Percentiles rank a stretch among this genome's conserved stretches.
These are phyloP conservation scores for Sipha flava DNA, from an alignment of 1,140 invertebrate species.

Conservation along the genomic window DNA sequence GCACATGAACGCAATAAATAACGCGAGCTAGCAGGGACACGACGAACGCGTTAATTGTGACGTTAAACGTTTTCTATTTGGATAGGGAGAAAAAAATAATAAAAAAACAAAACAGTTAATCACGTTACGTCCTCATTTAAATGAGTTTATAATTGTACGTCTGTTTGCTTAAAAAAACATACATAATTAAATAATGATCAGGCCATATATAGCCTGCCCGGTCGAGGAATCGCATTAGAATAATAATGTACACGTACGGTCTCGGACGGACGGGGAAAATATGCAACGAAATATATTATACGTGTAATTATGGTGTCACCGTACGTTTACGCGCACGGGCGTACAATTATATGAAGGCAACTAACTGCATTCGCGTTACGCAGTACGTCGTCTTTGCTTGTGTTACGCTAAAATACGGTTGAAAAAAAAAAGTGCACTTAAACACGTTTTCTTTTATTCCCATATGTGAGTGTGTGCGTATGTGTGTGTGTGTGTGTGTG, in stretches of 20 bases:
- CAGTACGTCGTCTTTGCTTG: background rate
- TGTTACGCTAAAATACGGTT: background rate
- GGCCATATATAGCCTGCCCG: background rate
- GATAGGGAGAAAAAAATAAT: background rate
- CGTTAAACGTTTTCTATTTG: background rate
- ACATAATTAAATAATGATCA: slow-evolving; percentile 8
- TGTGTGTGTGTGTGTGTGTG: too few species aligned
- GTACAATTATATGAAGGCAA: too few species aligned
- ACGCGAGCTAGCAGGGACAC: too few species aligned
- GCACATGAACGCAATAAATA: too few species aligned
- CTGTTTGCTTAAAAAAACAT: background rate
- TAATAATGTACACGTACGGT: background rate
- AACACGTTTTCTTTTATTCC: background rate
- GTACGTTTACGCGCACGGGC: too few species aligned
- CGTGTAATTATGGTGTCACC: background rate
- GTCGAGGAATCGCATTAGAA: background rate
- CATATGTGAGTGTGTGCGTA: too few species aligned
- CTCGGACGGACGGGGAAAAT: background rate
- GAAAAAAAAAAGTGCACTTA: background rate
- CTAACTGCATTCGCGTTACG: too few species aligned
- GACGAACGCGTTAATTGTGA: slow-evolving; percentile 16
- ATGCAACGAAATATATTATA: background rate
- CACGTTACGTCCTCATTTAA: background rate
- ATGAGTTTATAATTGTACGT: background rate
- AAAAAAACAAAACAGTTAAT: background rate